A percentile compares a stretch with the other conserved stretches of the same genome.
Conservation (phyloP, 2,113 vertebrate species). For the Syngnathus scovelli region DNA sequence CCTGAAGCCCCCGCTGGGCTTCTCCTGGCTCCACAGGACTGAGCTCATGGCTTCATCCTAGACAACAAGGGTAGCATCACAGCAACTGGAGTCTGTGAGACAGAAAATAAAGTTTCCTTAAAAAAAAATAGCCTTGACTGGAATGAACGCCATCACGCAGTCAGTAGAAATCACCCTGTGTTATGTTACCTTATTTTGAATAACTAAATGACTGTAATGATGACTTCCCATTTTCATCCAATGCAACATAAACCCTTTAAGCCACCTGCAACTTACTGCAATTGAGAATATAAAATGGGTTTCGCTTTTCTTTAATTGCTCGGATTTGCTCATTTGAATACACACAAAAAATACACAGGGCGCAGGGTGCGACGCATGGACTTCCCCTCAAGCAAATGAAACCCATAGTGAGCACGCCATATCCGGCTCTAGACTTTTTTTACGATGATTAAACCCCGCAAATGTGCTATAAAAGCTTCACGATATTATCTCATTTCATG, state of each 20-base stretch:
- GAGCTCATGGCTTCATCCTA: conserved; percentile 87
- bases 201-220: too few relatives aligned
- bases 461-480: neutral
- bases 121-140: too few relatives aligned
- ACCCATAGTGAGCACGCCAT: conserved; percentile 3
- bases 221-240: too few relatives aligned
- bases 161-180: too few relatives aligned
- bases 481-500: neutral
- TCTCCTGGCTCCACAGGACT: conserved; percentile 92
- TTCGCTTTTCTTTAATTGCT: conserved; percentile 3
- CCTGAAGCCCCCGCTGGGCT: conserved; percentile 83
- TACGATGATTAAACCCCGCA: neutral
- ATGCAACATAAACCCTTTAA: neutral
- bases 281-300: neutral
- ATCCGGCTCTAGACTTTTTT: conserved; percentile 6
- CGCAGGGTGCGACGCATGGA: conserved; percentile 35
- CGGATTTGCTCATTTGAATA: conserved; percentile 27
- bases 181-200: too few relatives aligned
- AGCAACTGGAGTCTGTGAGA: conserved; percentile 39
- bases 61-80: conserved; percentile 48
- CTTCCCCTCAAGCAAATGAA: conserved; percentile 46
- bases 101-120: neutral
- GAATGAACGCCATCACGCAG: too few relatives aligned
- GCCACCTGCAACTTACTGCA: neutral
- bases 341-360: conserved; percentile 21